Base-by-base conservation (phyloP, 1,140 invertebrate species). In the Argopecten irradians region DNA sequence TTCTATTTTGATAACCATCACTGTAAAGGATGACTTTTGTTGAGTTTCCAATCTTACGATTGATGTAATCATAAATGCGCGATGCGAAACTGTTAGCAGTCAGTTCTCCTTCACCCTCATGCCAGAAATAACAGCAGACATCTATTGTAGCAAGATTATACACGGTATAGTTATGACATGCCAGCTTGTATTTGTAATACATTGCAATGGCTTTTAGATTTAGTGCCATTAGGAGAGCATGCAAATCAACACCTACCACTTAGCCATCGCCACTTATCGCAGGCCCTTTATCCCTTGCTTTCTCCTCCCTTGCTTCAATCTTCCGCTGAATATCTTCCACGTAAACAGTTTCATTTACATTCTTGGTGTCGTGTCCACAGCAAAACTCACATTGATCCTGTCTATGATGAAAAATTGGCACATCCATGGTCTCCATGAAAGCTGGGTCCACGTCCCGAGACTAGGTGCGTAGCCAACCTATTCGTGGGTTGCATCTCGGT, bases 1-100 rank as follows among this genome's bases (percentile, higher is more conserved):
- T 90, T 41, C 87, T 88, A 41, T 90, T 90, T 87, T 90, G 87
- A 34, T 90, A 90, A 5, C 89, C 87, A 71, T 88, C 87, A 33
- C 84, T 88, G 33, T 85, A 88, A 7, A 88, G 7, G 11, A 84
- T 88, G 19, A 88, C 3, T 28, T 83, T 41, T 55, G 8, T 84
- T 9, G 14, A 34, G 41, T n/a, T 82, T 55, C 14, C 32, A 32
- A 46, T 34, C n/a, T 32, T 13, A 19, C 82, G 22, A 33, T 86
- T 35, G 39, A 89, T 34, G 39, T 86, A 86, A 71, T 89, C 84
- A 0, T 34, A 19, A 34, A 89, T 82, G 36, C 88, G 86, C 0
- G 84, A 86, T 0, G 88, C 88, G 83, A 85, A 89, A 35, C 22
- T 32, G 39, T 86, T 88, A 7, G 84, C 88, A 13, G 33, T 36